These are phyloP conservation scores for Dolichallabes microphthalmus DNA, from an alignment of 2,113 vertebrate species.

Conservation along the genomic window DNA sequence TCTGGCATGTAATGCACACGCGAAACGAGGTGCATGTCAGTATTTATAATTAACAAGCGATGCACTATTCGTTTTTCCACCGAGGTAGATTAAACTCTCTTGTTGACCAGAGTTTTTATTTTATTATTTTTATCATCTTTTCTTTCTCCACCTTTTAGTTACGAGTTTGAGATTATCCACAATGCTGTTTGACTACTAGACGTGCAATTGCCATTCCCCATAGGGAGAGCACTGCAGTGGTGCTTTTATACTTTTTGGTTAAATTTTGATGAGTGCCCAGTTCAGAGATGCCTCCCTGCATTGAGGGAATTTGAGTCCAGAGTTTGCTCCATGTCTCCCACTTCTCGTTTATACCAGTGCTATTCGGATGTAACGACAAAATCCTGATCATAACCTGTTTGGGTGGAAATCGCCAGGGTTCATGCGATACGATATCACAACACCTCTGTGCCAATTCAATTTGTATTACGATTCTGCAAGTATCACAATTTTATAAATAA, in stretches of 20 bases:
- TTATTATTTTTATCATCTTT: not conserved
- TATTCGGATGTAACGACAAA: too few species aligned
- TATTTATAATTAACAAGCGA: slow-evolving; percentile 1
- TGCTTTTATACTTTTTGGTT: not conserved
- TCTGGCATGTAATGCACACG: not conserved
- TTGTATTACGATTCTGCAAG: too few species aligned
- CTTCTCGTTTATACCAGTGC: not conserved
- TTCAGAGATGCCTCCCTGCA: not conserved
- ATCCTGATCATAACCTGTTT: too few species aligned
- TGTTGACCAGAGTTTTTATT: too few species aligned
- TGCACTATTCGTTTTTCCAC: not conserved
- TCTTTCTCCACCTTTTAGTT: not conserved
- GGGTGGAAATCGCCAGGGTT: too few species aligned
- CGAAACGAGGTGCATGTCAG: not conserved
- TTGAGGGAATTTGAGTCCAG: not conserved
- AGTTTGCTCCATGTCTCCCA: not conserved
- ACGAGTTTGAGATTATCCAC: not conserved
- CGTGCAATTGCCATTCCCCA: too few species aligned
- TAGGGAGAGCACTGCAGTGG: not conserved
- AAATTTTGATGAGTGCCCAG: not conserved
- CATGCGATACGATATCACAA: too few species aligned
- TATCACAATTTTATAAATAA: too few species aligned
- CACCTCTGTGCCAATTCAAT: too few species aligned
- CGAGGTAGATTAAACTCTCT: not conserved
- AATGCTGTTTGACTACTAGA: not conserved